Percentiles rank a stretch among this genome's conserved stretches.
Evolutionary conservation across 2,888 invertebrate genomes (phyloP).

Genomic region (Caenorhabditis sulstoni): DNA sequence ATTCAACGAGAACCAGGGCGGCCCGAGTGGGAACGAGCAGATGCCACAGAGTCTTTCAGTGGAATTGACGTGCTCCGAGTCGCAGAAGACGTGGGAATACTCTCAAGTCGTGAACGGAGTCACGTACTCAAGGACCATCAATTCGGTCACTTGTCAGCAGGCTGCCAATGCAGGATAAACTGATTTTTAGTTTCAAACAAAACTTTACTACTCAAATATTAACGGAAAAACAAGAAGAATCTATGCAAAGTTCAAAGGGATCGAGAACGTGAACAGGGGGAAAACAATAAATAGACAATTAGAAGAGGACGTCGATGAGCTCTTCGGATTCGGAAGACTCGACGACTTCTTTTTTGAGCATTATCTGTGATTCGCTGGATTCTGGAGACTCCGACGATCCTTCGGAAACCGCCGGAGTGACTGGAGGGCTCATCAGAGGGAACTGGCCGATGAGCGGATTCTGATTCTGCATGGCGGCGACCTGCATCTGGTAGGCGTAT

Average conservation of each 20-base stretch:
- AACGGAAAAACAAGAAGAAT: background rate
- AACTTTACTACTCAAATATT: background rate
- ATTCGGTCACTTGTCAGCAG: slow-evolving; percentile 1
- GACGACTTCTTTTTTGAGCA: background rate
- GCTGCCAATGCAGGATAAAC: background rate
- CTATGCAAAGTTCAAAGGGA: background rate
- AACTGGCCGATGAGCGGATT: background rate
- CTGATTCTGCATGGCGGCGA: background rate
- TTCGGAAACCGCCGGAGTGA: background rate
- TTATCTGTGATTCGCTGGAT: too few relatives aligned
- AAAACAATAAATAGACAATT: too few relatives aligned
- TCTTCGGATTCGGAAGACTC: background rate
- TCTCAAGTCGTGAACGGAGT: background rate
- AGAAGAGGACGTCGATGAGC: background rate
- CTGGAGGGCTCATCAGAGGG: background rate
- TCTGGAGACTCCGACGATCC: background rate
- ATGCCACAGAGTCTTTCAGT: background rate
- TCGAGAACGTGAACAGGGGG: background rate
- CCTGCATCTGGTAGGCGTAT: background rate
- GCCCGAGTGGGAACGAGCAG: background rate
- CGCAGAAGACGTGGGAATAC: background rate
- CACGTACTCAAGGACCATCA: background rate
- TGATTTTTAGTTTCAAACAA: background rate
- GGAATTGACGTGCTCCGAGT: background rate
- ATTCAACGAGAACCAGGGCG: slow-evolving; percentile 24